Percentiles rank a stretch among this genome's conserved stretches.
These are phyloP conservation scores for Macrophya alboannulata DNA, from an alignment of 2,888 invertebrate genomes.

Conservation along the genomic window DNA sequence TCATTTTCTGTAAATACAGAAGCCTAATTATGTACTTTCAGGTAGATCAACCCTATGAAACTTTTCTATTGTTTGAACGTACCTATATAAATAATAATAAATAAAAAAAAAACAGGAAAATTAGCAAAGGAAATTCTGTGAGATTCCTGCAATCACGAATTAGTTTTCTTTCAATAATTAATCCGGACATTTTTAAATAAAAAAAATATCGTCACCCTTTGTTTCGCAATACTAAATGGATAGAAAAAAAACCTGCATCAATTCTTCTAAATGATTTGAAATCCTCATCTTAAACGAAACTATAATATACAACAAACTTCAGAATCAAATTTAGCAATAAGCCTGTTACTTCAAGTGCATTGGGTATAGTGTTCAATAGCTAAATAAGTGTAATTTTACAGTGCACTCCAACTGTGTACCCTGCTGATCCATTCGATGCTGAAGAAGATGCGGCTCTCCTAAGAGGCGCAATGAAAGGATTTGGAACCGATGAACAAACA, in stretches of 20 bases:
- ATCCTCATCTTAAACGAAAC: not conserved
- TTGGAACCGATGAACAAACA: slow-evolving; percentile 95
- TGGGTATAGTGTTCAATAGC: not conserved
- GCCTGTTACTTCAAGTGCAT: not conserved
- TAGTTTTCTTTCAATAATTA: not conserved
- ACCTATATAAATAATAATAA: not conserved
- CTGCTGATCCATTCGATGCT: slow-evolving; percentile 90
- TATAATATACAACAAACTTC: no score
- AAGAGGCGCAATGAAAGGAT: slow-evolving; percentile 96
- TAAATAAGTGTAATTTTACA: slow-evolving; percentile 75
- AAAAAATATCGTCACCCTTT: not conserved
- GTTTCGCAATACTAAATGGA: not conserved
- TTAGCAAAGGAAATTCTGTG: no score
- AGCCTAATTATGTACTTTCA: not conserved
- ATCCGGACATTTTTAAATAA: not conserved
- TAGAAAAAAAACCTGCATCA: not conserved
- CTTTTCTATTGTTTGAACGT: not conserved
- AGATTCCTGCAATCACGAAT: no score
- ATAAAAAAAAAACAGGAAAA: not conserved
- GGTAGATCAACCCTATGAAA: not conserved
- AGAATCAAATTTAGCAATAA: not conserved
- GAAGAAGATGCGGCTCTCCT: slow-evolving; percentile 90
- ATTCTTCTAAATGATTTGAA: not conserved
- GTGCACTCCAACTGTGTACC: slow-evolving; percentile 89
- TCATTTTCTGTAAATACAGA: slow-evolving; percentile 14